Evolutionary conservation across 2,888 invertebrate species (phyloP).

Genomic region (Ptilodon capucinus): DNA sequence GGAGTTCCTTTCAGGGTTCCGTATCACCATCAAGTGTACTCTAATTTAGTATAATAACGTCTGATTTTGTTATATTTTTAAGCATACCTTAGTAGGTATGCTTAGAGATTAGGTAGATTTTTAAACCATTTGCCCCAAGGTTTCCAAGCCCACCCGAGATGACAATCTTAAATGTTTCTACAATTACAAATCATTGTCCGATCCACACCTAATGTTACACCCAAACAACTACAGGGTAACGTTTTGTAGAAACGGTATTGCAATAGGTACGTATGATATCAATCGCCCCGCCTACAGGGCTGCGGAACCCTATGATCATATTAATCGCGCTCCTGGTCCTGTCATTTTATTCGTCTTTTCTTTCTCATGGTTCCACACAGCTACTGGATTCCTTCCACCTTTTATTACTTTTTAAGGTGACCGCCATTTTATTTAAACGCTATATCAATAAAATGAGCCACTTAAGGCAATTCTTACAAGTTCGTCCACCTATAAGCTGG

Average conservation of each 20-base stretch:
- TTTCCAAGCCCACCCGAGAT: too few species aligned
- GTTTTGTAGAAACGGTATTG: too few species aligned
- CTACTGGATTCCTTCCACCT: constrained; percentile 73
- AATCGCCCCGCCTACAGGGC: not conserved
- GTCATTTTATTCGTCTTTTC: constrained; percentile 66
- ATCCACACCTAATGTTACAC: too few species aligned
- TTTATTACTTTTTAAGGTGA: constrained; percentile 64
- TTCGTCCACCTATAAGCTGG: constrained; percentile 47
- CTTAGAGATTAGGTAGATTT: too few species aligned
- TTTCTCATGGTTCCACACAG: constrained; percentile 76
- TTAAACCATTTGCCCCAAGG: too few species aligned
- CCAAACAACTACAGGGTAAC: too few species aligned
- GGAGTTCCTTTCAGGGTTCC: constrained; percentile 57
- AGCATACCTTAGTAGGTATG: too few species aligned
- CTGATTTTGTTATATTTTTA: too few species aligned
- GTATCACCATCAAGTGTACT: not conserved
- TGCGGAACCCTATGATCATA: constrained; percentile 55
- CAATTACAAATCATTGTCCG: too few species aligned
- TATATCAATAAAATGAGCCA: constrained; percentile 64
- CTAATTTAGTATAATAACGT: not conserved
- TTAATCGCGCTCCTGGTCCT: constrained; percentile 34
- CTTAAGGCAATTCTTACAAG: constrained; percentile 41
- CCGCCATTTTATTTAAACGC: constrained; percentile 71
- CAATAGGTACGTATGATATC: too few species aligned
- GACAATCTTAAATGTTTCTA: too few species aligned